phyloP scores from a whole-genome alignment of 2,888 invertebrate genomes.

The Diarsia mendica region DNA sequence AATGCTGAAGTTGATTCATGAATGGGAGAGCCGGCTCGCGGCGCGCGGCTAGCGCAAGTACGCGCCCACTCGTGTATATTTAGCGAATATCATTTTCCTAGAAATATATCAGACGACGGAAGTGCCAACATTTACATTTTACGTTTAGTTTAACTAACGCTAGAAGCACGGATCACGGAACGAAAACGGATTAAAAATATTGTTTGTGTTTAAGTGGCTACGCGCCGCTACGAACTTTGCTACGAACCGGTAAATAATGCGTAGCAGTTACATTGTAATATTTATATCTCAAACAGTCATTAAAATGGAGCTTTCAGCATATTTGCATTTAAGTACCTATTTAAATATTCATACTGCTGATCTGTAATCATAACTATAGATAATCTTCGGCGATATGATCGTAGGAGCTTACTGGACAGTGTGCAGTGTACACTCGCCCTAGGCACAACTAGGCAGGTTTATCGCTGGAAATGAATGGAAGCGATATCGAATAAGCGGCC shows the following conservation, averaged over 20 bases:
- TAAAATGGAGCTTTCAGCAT: slow-evolving; percentile 22
- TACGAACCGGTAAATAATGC: slow-evolving; percentile 35
- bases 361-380: slow-evolving; percentile 69
- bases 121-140: slow-evolving; percentile 80
- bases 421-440: slow-evolving; percentile 72
- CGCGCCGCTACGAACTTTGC: slow-evolving; percentile 41
- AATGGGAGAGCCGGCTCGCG: slow-evolving; percentile 82
- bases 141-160: slow-evolving; percentile 72
- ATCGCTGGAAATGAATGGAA: slow-evolving; percentile 87
- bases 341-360: slow-evolving; percentile 54
- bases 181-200: slow-evolving; percentile 38
- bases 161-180: slow-evolving; percentile 58
- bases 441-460: slow-evolving; percentile 78
- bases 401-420: slow-evolving; percentile 74
- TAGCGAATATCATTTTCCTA: slow-evolving; percentile 85
- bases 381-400: slow-evolving; percentile 77
- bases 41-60: slow-evolving; percentile 77
- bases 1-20: slow-evolving; percentile 90
- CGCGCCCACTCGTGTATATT: slow-evolving; percentile 83
- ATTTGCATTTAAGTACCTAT: slow-evolving; percentile 43
- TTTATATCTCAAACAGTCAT: slow-evolving; percentile 6
- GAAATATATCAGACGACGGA: slow-evolving; percentile 87
- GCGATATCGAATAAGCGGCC: slow-evolving; percentile 87
- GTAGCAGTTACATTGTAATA: slow-evolving; percentile 27
- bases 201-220: slow-evolving; percentile 35